These are phyloP conservation scores for Melitaea athalia DNA, from an alignment of 2,888 invertebrate species.

Conservation along the genomic window DNA sequence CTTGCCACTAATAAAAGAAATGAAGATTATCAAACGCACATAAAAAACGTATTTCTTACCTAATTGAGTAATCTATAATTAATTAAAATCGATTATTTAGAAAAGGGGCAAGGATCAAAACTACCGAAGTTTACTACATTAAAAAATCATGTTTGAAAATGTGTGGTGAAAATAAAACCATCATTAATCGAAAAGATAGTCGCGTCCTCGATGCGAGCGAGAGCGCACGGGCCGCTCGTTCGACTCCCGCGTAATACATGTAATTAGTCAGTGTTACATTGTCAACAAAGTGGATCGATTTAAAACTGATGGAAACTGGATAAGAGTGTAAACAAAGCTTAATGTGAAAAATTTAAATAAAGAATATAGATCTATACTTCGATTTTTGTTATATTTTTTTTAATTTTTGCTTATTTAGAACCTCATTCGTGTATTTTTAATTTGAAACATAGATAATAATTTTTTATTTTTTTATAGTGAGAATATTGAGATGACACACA, in stretches of 20 bases:
- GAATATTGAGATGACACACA: too few relatives aligned
- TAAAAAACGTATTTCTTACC: not conserved
- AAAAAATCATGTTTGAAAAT: slow-evolving; percentile 61
- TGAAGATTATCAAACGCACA: not conserved
- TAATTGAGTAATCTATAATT: not conserved
- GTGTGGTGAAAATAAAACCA: slow-evolving; percentile 63
- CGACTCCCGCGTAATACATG: not conserved
- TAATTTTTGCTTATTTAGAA: too few relatives aligned
- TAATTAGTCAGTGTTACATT: slow-evolving; percentile 1
- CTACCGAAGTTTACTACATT: slow-evolving; percentile 41
- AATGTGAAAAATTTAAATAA: not conserved
- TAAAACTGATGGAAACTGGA: not conserved
- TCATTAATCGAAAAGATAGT: slow-evolving; percentile 67
- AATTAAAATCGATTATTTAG: not conserved
- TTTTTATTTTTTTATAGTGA: too few relatives aligned
- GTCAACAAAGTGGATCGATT: slow-evolving; percentile 7
- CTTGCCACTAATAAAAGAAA: not conserved
- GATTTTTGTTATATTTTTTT: too few relatives aligned
- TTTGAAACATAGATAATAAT: too few relatives aligned
- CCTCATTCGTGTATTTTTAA: too few relatives aligned
- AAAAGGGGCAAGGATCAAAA: slow-evolving; percentile 56
- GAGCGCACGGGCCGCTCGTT: slow-evolving; percentile 53
- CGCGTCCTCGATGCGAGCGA: slow-evolving; percentile 54
- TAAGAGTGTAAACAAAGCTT: not conserved
- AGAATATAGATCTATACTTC: not conserved